phyloP scores from a whole-genome alignment of 2,113 vertebrate genomes.

The Plecotus auritus region DNA sequence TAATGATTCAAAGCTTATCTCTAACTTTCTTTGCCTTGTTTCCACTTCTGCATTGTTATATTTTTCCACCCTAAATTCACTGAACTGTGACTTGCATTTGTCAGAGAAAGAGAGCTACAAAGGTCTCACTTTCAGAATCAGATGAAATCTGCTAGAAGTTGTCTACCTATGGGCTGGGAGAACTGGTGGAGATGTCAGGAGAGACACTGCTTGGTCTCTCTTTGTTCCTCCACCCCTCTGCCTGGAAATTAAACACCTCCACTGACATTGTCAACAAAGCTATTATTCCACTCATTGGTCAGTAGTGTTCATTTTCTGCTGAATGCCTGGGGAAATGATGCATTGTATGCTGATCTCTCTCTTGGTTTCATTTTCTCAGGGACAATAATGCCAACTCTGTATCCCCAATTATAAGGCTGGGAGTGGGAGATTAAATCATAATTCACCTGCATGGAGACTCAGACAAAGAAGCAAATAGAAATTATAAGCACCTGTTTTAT shows the following conservation, averaged over 20 bases:
- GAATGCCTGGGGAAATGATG: slow-evolving; percentile 62
- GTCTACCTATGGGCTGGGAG: neutral
- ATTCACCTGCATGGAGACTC: neutral
- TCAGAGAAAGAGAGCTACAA: neutral
- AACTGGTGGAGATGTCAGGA: neutral
- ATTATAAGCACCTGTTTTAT: neutral
- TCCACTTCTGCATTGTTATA: neutral
- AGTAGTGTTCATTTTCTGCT: slow-evolving; percentile 74
- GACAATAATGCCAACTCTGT: slow-evolving; percentile 23
- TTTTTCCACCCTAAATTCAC: neutral
- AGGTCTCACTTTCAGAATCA: neutral
- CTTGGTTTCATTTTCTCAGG: slow-evolving; percentile 55
- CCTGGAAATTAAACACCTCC: slow-evolving; percentile 51
- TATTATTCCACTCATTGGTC: slow-evolving; percentile 78
- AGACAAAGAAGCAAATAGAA: slow-evolving; percentile 7
- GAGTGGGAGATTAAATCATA: slow-evolving; percentile 23
- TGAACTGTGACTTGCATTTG: neutral
- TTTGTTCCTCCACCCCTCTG: slow-evolving; percentile 31
- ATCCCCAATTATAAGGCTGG: neutral
- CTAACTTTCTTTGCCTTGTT: neutral
- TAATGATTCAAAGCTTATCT: neutral
- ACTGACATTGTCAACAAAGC: slow-evolving; percentile 73
- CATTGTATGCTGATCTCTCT: slow-evolving; percentile 40
- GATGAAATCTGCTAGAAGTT: neutral
- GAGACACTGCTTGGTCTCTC: neutral